Evolutionary conservation across 2,888 invertebrate genomes (phyloP).

Genomic region (Plagodis dolabraria): DNA sequence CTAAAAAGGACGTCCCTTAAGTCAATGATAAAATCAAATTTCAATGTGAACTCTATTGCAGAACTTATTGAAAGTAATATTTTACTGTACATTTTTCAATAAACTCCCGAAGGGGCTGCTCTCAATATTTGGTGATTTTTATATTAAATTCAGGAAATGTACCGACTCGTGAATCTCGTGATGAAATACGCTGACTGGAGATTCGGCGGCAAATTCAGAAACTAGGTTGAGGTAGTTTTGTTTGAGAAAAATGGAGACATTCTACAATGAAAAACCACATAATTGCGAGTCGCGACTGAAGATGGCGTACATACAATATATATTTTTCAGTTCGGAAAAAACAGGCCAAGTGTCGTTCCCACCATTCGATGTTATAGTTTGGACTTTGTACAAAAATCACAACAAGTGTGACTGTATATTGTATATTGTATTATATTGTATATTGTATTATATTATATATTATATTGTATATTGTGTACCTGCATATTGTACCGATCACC

Average conservation of each 20-base stretch:
- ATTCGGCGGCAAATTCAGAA: conserved; percentile 29
- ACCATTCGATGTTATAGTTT: too few species aligned
- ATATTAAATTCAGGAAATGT: conserved; percentile 36
- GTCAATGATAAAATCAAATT: neutral
- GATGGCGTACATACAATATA: too few species aligned
- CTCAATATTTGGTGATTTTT: conserved; percentile 19
- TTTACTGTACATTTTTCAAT: conserved; percentile 10
- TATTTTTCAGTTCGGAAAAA: too few species aligned
- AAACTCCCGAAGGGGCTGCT: conserved; percentile 7
- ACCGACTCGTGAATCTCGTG: conserved; percentile 17
- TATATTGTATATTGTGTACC: too few species aligned
- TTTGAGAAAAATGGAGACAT: neutral
- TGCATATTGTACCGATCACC: too few species aligned
- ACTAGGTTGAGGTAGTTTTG: conserved; percentile 3
- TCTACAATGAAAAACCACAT: too few species aligned
- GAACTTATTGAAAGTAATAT: neutral
- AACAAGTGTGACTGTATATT: too few species aligned
- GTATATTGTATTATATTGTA: too few species aligned
- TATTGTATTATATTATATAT: too few species aligned
- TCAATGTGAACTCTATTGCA: neutral
- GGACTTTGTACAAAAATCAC: too few species aligned
- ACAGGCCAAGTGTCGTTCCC: too few species aligned
- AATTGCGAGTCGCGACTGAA: too few species aligned
- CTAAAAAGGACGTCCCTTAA: neutral
- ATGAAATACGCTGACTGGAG: conserved; percentile 39